Evolutionary conservation across 2,888 invertebrate species (phyloP), one percentile per base, ranked within the genome.

Genomic region (Drosophila heteroneura): DNA sequence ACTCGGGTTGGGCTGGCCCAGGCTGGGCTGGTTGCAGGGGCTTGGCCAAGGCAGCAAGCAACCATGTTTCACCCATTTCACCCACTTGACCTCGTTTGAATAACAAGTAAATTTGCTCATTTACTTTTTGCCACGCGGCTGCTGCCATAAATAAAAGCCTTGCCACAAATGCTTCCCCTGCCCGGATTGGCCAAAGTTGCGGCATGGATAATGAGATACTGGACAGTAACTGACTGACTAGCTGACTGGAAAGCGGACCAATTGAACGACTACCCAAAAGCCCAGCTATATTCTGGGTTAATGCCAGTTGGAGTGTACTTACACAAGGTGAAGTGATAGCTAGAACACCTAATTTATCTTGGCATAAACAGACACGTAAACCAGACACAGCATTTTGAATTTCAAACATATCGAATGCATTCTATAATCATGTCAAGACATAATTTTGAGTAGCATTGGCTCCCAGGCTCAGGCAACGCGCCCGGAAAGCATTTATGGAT

Each of bases 1-100:
- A 37, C 22, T 28, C 22, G 52, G 14, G 67, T 53, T 54, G 64
- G 33, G 49, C 32, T 32, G 68, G 47, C 16, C 22, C 19, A 35
- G 41, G 62, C 70, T 44, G 56, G 51, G 58, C 60, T 33, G 53
- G 7, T 49, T 14, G 12, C 3, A 14, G 39, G 74, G 52, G 39
- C 22, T 26, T 22, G 32, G 33, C 56, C 52, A 56, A 56, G 56
- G 59, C 61, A 26, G 59, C 66, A 41, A 32, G 44, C 53, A 61
- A 35, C 57, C 66, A 70, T 37, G 32, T 33, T 39, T 26, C 64
- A 54, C 74, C 73, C 68, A 57, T 32, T 51, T 78, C 86, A 61
- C 83, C 86, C 87, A 86, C 87, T 86, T 87, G 86, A 86, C 86
- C 86, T 87, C 85, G 83, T 87, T 86, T 86, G 74, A 81, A 83